Evolutionary conservation across 2,797 vertebrate species (phyloP), one percentile per base, ranked within the genome.

Genomic region (Sebastes glaucus): DNA sequence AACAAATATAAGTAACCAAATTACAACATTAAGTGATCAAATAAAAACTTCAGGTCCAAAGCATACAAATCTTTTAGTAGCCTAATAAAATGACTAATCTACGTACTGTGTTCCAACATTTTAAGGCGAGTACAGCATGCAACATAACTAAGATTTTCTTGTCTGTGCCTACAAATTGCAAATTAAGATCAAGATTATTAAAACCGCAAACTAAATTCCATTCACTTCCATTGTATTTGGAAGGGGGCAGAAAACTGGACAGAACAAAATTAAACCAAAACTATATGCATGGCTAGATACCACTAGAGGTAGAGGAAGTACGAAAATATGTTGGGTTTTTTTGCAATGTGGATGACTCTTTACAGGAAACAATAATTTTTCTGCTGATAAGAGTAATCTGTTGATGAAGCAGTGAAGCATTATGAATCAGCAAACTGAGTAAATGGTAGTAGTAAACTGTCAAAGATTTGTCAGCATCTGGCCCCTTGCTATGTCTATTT

Each of bases 391-490:
- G 42, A 18, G 7, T 38, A 28, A 77, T 73, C 35, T 71, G 25
- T 57, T 25, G 57, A 77, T 49, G 20, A 65, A 81, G 59, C 84
- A 63, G 59, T 83, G 67, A 90, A 42, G 20, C 64, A 73, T 67
- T 16, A 22, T 66, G 71, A 87, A 35, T 87, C 74, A 84, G 42
- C 22, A 71, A 64, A 28, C 22, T 49, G 52, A 73, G 46, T 33
- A 33, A 68, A 53, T 33, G 2, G 0, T 23, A 6, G 13, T 11
- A 38, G 22, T 27, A n/a, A 73, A 59, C 32, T 65, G 33, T 65
- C 13, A 64, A 25, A n/a, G 33, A 35, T 74, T 38, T 42, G 53
- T 88, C 59, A 78, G 71, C 73, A 57, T 72, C 57, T 72, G 11
- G 23, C 20, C 20, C 23, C 33, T 5, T 23, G 52, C 5, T 59